Evolutionary conservation across 2,113 vertebrate genomes (phyloP), one percentile per base, ranked within the genome.

Genomic region (Labrus mixtus): DNA sequence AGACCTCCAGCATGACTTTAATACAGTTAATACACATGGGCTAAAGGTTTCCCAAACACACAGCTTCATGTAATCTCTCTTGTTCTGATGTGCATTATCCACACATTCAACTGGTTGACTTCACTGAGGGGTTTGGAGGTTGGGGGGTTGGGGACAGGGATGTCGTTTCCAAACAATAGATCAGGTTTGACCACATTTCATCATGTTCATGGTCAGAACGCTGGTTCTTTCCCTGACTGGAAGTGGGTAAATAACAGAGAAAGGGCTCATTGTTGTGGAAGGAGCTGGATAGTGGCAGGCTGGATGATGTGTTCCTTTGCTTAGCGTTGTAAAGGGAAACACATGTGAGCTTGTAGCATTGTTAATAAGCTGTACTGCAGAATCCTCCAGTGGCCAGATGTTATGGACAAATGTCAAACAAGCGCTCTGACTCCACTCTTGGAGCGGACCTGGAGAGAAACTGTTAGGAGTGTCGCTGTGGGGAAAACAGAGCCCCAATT

Each of bases 371-470:
- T 91, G 89, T 84, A 78, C 90, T 82, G 82, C 45, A 48, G 85
- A 87, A 90, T 92, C 83, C 92, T 89, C 91, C 81, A 81, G 87
- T 88, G 90, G 86, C 92, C 92, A 93, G 93, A 94, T 95, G 93
- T 94, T 93, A 92, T 92, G 92, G 91, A 92, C 88, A 87, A 92
- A 94, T 91, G 93, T 94, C 93, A 94, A 94, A 93, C 93, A 93
- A 93, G 92, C 77, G 83, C 88, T 90, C 82, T 91, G 73, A 73
- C 87, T 91, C 87, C 84, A 89, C 83, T 82, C 82, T 81, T 74
- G 84, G 79, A 90, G 78, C 73, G 54, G 74, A 58, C 75, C 4
- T 37, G 66, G 68, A 88, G 58, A 69, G 81, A 87, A 83, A 75
- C 56, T 75, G 78, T 87, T 81, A 72, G 67, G 74, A 87, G 82